Percentiles rank a stretch among this genome's conserved stretches.
Evolutionary conservation across 2,888 invertebrate genomes (phyloP).

Genomic region (Ophonus ardosiacus): DNA sequence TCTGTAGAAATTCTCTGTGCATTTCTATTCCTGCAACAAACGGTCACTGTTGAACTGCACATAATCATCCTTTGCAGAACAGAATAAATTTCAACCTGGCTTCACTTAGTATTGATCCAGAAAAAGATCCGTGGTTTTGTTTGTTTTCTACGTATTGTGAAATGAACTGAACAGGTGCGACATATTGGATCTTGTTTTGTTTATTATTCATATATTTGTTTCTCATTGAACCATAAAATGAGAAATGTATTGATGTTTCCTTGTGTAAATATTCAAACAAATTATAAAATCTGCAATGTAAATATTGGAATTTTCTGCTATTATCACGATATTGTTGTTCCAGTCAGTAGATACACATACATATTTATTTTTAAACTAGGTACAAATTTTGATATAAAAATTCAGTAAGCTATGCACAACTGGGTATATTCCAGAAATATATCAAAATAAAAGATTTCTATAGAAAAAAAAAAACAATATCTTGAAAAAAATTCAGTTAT

Average conservation of each 20-base stretch:
- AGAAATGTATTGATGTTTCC: background rate
- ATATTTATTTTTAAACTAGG: too few relatives aligned
- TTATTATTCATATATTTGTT: slow-evolving; percentile 26
- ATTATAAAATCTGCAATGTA: background rate
- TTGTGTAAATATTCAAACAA: background rate
- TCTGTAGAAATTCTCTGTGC: background rate
- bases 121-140: slow-evolving; percentile 14
- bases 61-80: slow-evolving; percentile 42
- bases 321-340: too few relatives aligned
- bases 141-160: slow-evolving; percentile 18
- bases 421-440: too few relatives aligned
- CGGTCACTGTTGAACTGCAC: background rate
- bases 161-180: slow-evolving; percentile 38
- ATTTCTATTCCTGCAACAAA: background rate
- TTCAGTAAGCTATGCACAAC: too few relatives aligned
- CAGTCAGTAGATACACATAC: too few relatives aligned
- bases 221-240: background rate
- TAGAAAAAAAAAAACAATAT: too few relatives aligned
- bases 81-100: slow-evolving; percentile 3
- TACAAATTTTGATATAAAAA: too few relatives aligned
- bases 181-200: slow-evolving; percentile 14
- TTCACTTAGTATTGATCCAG: slow-evolving; percentile 1
- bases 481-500: too few relatives aligned
- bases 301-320: too few relatives aligned
- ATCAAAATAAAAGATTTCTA: too few relatives aligned